Evolutionary conservation across 2,888 invertebrate genomes (phyloP), one percentile per base, ranked within the genome.

Genomic region (Sarcophaga rosellei): DNA sequence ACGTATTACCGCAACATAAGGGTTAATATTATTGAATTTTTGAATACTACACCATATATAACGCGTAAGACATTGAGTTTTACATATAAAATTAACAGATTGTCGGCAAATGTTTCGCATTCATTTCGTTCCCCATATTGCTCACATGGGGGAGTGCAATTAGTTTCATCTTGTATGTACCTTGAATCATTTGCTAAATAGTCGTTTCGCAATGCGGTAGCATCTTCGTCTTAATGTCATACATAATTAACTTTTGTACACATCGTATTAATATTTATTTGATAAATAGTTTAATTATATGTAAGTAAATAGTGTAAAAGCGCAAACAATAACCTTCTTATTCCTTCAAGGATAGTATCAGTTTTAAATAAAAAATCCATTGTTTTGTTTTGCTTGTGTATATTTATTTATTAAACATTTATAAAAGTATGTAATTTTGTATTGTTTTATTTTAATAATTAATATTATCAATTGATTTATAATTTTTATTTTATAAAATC

Each of bases 391-490:
- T 81, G 75, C n/a, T 72, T 72, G 75, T 84, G 76, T 84, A 87
- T 76, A 87, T 84, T 86, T 86, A 84, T 84, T 86, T 84, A 86
- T 86, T 81, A 86, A 86, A 86, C 86, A 84, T 84, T 86, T 83
- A 86, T 81, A 86, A 86, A 86, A 81, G 65, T 86, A 78, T 76
- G 45, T 75, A 81, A 61, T 77, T 6, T 79, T 82, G 45, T 44
- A 74, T 78, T 66, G 62, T 45, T 47, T 70, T 69, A 44, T 72
- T 73, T 61, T 73, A 74, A 57, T 72, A 73, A 62, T 47, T 85
- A 75, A 23, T 73, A 63, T 70, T 75, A 81, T 82, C 12, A 81
- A 82, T 69, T 81, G 35, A 35, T 5, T 70, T 70, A 17, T 57
- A 23, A 53, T 53, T 53, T 17, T 69, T 69, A 45, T 45, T 53